Evolutionary conservation across 2,888 invertebrate species (phyloP), one percentile per base, ranked within the genome.

Genomic region (Lamellibrachia columna): DNA sequence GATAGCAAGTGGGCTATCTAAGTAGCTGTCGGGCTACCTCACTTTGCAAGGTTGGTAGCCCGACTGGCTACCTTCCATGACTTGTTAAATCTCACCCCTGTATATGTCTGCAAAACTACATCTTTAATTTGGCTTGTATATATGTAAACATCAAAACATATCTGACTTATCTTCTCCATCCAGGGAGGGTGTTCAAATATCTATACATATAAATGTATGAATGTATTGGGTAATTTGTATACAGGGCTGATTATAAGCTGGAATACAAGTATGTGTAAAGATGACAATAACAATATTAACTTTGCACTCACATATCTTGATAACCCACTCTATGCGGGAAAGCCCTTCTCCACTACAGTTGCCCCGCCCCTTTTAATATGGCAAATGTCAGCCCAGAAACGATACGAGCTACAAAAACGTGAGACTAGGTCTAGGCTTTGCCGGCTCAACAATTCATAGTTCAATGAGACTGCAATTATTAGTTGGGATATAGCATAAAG

Each of bases 161-260:
- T 28, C 0, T 28, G 28, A 28, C 40, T 40, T 40, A 40, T 40
- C 40, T 40, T 40, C 40, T 40, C 40, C 91, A 91, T n/a, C 22
- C 52, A 91, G 15, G 28, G 11, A 58, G 75, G 53, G 28, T 92
- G 55, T 52, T 53, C 92, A 75, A 55, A 92, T 75, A 92, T 92
- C 92, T 92, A 40, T 92, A 40, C 22, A 40, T 92, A 40, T 92
- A 92, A 52, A 92, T 2, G 52, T 92, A 92, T 92, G 9, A 52
- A 92, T 92, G 40, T 53, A 53, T 15, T 55, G 28, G 22, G 11
- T 52, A 92, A 92, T 92, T 52, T 92, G 7, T 91, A 91, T 15
- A 91, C 52, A 92, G 58, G 15, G 75, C 6, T 75, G 6, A 75
- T 58, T 58, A 75, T 75, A 75, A 22, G 6, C n/a, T 75, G 75